Conservation (phyloP, 2,113 vertebrate genomes). For the Mystacornis crossleyi region DNA sequence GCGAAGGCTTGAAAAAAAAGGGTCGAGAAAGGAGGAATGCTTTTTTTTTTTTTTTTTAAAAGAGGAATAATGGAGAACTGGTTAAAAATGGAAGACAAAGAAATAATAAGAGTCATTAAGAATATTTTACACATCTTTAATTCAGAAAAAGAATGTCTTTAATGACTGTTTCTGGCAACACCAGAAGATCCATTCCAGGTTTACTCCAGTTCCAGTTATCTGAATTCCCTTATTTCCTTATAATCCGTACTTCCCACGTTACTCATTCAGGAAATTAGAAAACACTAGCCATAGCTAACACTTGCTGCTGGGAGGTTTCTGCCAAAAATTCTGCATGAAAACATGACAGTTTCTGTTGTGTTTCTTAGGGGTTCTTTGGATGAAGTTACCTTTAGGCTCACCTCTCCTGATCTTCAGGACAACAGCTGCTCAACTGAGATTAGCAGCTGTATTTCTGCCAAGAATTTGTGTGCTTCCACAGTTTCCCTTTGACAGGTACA, state of each 20-base stretch:
- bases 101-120: background rate
- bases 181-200: background rate
- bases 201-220: background rate
- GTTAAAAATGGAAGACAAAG: background rate
- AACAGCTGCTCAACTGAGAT: background rate
- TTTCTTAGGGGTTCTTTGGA: background rate
- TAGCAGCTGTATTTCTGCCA: background rate
- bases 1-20: background rate
- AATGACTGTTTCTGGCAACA: slow-evolving; percentile 17
- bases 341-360: background rate
- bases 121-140: background rate
- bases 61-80: background rate
- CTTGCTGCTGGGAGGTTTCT: background rate
- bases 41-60: background rate
- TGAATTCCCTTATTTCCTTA: background rate
- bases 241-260: background rate
- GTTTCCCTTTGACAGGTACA: background rate
- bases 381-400: background rate
- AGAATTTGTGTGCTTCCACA: background rate
- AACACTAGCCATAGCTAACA: background rate
- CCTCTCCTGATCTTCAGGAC: background rate
- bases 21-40: accelerated
- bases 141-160: background rate
- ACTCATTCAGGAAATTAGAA: background rate
- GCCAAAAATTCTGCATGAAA: background rate